phyloP scores from a whole-genome alignment of 1,140 invertebrate genomes.

The Micrasema longulum region DNA sequence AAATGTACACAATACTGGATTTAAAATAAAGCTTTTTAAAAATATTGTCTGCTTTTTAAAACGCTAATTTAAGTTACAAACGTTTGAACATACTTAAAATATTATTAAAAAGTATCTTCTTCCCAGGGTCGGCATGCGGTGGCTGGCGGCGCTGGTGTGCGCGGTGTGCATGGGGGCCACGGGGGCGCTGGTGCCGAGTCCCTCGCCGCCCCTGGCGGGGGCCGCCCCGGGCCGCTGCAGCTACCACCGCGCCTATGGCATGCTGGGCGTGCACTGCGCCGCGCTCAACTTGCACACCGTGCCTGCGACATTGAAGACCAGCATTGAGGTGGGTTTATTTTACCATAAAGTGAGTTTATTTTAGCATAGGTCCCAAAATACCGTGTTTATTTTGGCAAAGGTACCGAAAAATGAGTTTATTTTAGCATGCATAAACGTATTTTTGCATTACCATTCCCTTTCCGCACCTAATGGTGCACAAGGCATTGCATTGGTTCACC shows the following conservation, averaged over 20 bases:
- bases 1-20: too few relatives aligned
- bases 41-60: too few relatives aligned
- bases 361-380: too few relatives aligned
- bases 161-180: slow-evolving; percentile 12
- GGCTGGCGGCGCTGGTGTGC: slow-evolving; percentile 4
- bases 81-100: too few relatives aligned
- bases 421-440: neutral
- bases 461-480: too few relatives aligned
- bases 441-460: too few relatives aligned
- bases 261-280: slow-evolving; percentile 68
- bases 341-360: too few relatives aligned
- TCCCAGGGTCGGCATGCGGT: neutral
- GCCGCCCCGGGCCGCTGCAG: slow-evolving; percentile 57
- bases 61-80: too few relatives aligned
- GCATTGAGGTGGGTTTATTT: slow-evolving; percentile 66
- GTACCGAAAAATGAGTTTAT: neutral
- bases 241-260: slow-evolving; percentile 67
- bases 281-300: slow-evolving; percentile 67
- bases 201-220: neutral
- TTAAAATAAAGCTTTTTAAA: too few relatives aligned
- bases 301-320: slow-evolving; percentile 66
- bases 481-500: too few relatives aligned
- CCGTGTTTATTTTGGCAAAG: neutral
- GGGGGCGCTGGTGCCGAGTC: slow-evolving; percentile 20
- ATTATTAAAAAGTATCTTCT: too few relatives aligned